Base-by-base conservation (phyloP, 2,113 vertebrate species). In the Campylorhamphus procurvoides region DNA sequence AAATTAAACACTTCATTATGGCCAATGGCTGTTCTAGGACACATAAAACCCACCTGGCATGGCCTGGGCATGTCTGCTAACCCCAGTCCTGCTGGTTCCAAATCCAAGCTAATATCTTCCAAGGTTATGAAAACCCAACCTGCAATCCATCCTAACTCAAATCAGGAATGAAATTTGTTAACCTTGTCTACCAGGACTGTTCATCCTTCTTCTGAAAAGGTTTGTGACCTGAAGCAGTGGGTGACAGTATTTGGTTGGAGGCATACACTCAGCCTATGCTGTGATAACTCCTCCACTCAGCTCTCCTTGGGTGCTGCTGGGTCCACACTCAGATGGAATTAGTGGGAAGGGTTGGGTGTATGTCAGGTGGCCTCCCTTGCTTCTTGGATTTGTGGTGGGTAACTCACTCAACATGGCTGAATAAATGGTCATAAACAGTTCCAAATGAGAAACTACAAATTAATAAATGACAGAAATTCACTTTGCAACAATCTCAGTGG, bases 261-360 rank as follows among this genome's bases (percentile, higher is more conserved):
- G 12, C 6, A 50, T 3, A 29, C 39, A 27, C 18, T 14, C 16
- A 60, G 19, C 24, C 33, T 68, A 12, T 1, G 0, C 24, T 2
- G 1, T 28, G 50, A 14, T 62, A 52, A 35, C 5, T 22, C n/a
- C 29, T 49, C 40, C 27, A 47, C 31, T 14, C 19, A 23, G 7
- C 18, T 58, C 49, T 64, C 42, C 23, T 28, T 1, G 4, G 39
- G 40, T 2, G 2, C 53, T 74, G 7, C 50, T 84, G 64, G 29
- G 46, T 9, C 37, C 60, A 7, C 0, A 18, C 6, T 10, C 2
- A 2, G 22, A 7, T 46, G 24, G 44, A 12, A 8, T 56, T 22
- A 10, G 6, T 10, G 40, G 24, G 23, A 39, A 66, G 19, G 31
- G 12, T 0, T 56, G 42, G 7, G 12, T 50, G 15, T 6, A 9